Percentiles rank a stretch among this genome's conserved stretches.
Evolutionary conservation across 2,888 invertebrate species (phyloP).

Genomic region (Acrocyrtus sp.): DNA sequence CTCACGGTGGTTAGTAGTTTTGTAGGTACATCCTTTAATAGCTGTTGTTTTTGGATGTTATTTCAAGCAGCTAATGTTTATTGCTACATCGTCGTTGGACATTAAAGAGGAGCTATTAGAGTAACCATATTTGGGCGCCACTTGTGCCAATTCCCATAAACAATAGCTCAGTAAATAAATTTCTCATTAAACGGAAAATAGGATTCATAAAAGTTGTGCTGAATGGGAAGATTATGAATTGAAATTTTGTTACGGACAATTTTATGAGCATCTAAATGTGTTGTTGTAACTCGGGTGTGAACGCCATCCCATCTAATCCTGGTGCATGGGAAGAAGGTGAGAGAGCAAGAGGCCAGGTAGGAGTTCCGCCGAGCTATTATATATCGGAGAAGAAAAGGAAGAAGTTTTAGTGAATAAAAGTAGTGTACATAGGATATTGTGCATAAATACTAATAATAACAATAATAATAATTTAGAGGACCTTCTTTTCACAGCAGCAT

Average conservation of each 20-base stretch:
- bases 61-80: too few species aligned
- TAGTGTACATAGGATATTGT: constrained; percentile 37
- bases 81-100: neutral
- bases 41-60: too few species aligned
- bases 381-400: too few species aligned
- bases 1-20: too few species aligned
- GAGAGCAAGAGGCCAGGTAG: constrained; percentile 34
- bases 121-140: constrained; percentile 48
- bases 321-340: constrained; percentile 38
- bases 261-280: constrained; percentile 29
- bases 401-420: neutral
- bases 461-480: constrained; percentile 48
- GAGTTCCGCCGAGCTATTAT: neutral
- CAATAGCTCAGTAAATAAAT: constrained; percentile 19
- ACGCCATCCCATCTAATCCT: constrained; percentile 1
- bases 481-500: constrained; percentile 47
- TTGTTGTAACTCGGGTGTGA: constrained; percentile 41
- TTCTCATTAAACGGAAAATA: constrained; percentile 41
- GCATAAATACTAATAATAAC: constrained; percentile 53
- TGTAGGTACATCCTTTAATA: too few species aligned
- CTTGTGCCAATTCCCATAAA: constrained; percentile 44
- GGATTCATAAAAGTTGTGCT: constrained; percentile 40
- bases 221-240: constrained; percentile 5
- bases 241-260: constrained; percentile 15
- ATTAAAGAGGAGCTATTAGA: constrained; percentile 33